phyloP scores from a whole-genome alignment of 2,888 invertebrate genomes.

The Caenorhabditis drosophilae region DNA sequence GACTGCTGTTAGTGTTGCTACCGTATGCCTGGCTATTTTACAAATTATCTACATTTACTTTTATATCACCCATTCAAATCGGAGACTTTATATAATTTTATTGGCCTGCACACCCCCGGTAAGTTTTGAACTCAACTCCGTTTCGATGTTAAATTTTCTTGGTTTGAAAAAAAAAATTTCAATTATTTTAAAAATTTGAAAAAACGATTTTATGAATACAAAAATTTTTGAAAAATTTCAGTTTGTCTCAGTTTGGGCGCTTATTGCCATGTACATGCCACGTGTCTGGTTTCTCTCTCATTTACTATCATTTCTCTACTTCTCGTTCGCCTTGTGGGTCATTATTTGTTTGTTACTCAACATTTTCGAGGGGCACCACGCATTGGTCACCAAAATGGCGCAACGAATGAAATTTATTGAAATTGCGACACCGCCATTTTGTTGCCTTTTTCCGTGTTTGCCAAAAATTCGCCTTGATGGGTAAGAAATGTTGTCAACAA shows the following conservation, averaged over 20 bases:
- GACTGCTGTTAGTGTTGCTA: slow-evolving; percentile 50
- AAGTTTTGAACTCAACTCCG: slow-evolving; percentile 4
- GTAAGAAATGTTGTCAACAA: too few species aligned
- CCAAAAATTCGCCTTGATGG: slow-evolving; percentile 61
- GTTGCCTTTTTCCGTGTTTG: slow-evolving; percentile 65
- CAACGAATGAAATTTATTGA: slow-evolving; percentile 44
- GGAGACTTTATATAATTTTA: slow-evolving; percentile 55
- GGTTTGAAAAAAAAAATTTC: too few species aligned
- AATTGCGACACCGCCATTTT: slow-evolving; percentile 64
- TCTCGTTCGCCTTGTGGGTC: slow-evolving; percentile 64
- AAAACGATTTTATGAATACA: too few species aligned
- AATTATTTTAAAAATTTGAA: too few species aligned
- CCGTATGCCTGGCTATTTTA: slow-evolving; percentile 54
- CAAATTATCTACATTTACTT: slow-evolving; percentile 59
- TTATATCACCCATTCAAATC: slow-evolving; percentile 54
- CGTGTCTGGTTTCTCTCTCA: slow-evolving; percentile 65
- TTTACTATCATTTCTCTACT: slow-evolving; percentile 64
- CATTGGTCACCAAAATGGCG: slow-evolving; percentile 49
- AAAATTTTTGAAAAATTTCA: slow-evolving; percentile 17
- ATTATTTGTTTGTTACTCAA: slow-evolving; percentile 65
- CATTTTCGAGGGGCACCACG: slow-evolving; percentile 61
- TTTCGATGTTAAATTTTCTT: background rate
- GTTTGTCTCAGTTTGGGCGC: slow-evolving; percentile 58
- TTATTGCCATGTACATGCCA: slow-evolving; percentile 65
- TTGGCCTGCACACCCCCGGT: slow-evolving; percentile 63